Percentiles rank a stretch among this genome's conserved stretches.
Evolutionary conservation across 2,888 invertebrate species (phyloP).

Genomic region (Oligia latruncula): DNA sequence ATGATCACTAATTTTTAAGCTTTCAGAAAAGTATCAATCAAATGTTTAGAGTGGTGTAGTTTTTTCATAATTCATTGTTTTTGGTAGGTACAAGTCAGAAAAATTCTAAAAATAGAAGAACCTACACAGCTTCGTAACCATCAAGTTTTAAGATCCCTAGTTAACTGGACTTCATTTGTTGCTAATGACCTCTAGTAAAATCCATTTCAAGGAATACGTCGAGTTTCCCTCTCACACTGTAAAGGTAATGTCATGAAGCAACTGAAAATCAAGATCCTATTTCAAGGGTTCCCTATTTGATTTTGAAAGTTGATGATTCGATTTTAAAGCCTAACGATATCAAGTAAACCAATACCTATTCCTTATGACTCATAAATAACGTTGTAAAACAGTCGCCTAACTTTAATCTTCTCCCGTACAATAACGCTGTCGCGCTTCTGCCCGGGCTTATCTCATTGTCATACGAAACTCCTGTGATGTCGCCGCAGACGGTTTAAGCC

Average conservation of each 20-base stretch:
- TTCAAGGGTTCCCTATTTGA: not conserved
- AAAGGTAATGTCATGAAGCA: not conserved
- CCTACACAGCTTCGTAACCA: no score
- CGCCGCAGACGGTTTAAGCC: constrained; percentile 70
- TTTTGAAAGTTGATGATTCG: no score
- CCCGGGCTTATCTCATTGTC: constrained; percentile 66
- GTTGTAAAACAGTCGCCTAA: constrained; percentile 31
- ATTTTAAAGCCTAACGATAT: not conserved
- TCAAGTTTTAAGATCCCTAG: no score
- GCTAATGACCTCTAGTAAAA: no score
- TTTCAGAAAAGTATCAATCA: not conserved
- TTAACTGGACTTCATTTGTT: no score
- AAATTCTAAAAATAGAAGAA: no score
- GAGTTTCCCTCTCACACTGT: no score
- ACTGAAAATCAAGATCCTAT: not conserved
- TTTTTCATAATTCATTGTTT: not conserved
- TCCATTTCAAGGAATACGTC: no score
- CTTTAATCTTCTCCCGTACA: constrained; percentile 50
- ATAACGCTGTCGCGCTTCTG: constrained; percentile 61
- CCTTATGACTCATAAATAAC: constrained; percentile 18
- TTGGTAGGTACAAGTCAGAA: not conserved
- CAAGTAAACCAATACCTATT: not conserved
- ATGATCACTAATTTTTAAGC: not conserved
- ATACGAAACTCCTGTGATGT: constrained; percentile 64
- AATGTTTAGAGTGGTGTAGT: not conserved